A percentile compares a stretch with the other conserved stretches of the same genome.
Evolutionary conservation across 2,113 vertebrate genomes (phyloP).

Genomic region (Poecilia latipinna): DNA sequence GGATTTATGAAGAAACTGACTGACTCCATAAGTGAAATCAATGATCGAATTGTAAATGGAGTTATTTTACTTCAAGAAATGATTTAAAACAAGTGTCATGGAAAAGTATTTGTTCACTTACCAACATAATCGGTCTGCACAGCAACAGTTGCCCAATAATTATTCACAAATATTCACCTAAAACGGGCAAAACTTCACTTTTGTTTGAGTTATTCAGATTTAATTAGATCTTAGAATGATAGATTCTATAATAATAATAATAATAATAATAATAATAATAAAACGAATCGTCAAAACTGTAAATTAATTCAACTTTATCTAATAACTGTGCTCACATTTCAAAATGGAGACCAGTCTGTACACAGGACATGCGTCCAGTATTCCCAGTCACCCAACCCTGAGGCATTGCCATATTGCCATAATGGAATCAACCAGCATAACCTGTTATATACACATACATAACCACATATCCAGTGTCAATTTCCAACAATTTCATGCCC

Average conservation of each 20-base stretch:
- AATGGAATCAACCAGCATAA: constrained; percentile 44
- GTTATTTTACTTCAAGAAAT: neutral
- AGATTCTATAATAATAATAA: neutral
- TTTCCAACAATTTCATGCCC: constrained; percentile 45
- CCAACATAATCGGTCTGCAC: too few relatives aligned
- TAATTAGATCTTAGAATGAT: neutral
- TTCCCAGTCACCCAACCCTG: constrained; percentile 10
- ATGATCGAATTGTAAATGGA: neutral
- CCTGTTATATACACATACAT: constrained; percentile 60
- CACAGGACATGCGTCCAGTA: neutral
- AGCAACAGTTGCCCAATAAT: too few relatives aligned
- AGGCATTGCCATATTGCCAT: constrained; percentile 26
- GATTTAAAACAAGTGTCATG: neutral
- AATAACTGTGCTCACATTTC: neutral
- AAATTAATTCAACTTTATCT: neutral
- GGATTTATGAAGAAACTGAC: too few relatives aligned
- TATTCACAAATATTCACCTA: neutral
- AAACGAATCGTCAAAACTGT: neutral
- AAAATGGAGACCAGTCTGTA: neutral
- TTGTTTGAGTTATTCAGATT: neutral
- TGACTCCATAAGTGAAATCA: neutral
- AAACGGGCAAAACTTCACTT: neutral
- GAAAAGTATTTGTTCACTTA: too few relatives aligned
- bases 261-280: too few relatives aligned
- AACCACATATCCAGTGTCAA: constrained; percentile 46